Evolutionary conservation across 2,797 vertebrate genomes (phyloP).

Genomic region (Sebastes iracundus): DNA sequence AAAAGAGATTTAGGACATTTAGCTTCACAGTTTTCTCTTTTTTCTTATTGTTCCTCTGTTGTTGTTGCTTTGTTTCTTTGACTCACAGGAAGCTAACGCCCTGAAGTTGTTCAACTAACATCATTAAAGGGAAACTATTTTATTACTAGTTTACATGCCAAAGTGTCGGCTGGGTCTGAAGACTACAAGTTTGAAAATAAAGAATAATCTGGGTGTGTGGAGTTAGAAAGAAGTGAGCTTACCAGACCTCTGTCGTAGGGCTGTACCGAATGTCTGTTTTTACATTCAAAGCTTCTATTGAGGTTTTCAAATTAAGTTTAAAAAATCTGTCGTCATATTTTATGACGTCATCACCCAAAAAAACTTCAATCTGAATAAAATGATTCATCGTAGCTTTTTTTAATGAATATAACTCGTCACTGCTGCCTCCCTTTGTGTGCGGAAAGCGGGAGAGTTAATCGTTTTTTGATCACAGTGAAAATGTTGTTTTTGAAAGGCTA

Average conservation of each 20-base stretch:
- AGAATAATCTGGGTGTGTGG: neutral
- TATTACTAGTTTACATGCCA: neutral
- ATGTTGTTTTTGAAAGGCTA: too few species aligned
- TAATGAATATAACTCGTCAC: too few species aligned
- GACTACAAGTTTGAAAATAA: neutral
- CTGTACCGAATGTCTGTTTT: neutral
- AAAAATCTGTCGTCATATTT: neutral
- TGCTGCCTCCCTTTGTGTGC: too few species aligned
- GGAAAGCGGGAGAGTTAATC: too few species aligned
- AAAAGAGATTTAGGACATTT: neutral
- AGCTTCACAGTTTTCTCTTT: neutral
- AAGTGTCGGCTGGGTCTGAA: neutral
- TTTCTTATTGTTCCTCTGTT: neutral
- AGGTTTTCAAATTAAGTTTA: neutral
- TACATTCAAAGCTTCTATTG: neutral
- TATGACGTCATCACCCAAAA: neutral
- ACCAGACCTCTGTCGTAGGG: fast-evolving
- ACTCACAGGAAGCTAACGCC: neutral
- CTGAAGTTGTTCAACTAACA: neutral
- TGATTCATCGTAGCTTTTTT: neutral
- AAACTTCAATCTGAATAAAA: neutral
- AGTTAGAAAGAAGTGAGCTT: neutral
- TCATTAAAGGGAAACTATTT: neutral
- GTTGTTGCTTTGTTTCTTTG: neutral
- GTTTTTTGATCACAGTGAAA: too few species aligned